Evolutionary conservation across 2,113 vertebrate genomes (phyloP).

Genomic region (Coptodon rendalli): DNA sequence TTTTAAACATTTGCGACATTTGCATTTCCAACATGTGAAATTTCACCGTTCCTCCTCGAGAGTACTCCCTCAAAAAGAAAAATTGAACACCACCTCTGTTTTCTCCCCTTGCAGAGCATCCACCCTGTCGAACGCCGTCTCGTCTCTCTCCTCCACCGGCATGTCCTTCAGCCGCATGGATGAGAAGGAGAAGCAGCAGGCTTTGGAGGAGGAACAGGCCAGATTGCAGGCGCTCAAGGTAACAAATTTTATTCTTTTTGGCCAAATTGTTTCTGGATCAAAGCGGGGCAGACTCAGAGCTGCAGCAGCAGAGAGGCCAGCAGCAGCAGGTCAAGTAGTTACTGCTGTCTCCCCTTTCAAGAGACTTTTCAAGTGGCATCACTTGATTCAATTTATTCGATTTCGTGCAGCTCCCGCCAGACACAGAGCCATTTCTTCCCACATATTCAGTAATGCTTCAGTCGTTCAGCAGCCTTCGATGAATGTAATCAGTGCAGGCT

Average conservation of each 20-base stretch:
- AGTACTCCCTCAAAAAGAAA: background rate
- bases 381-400: background rate
- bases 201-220: slow-evolving; percentile 87
- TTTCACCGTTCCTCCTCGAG: background rate
- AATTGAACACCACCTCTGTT: background rate
- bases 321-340: background rate
- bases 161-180: slow-evolving; percentile 90
- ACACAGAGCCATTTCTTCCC: background rate
- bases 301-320: background rate
- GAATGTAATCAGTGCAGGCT: background rate
- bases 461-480: background rate
- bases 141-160: slow-evolving; percentile 84
- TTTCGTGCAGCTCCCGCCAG: background rate
- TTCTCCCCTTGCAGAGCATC: slow-evolving; percentile 71
- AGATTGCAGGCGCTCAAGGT: slow-evolving; percentile 88
- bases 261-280: background rate
- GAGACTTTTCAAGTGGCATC: background rate
- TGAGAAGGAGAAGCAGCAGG: slow-evolving; percentile 87
- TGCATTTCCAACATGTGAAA: background rate
- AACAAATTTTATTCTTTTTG: background rate
- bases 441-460: background rate
- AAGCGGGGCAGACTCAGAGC: background rate
- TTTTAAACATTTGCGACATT: background rate
- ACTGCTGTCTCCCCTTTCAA: background rate
- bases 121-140: slow-evolving; percentile 86